These are phyloP conservation scores for Penaeus monodon DNA, from an alignment of 2,888 invertebrate species.

Conservation along the genomic window DNA sequence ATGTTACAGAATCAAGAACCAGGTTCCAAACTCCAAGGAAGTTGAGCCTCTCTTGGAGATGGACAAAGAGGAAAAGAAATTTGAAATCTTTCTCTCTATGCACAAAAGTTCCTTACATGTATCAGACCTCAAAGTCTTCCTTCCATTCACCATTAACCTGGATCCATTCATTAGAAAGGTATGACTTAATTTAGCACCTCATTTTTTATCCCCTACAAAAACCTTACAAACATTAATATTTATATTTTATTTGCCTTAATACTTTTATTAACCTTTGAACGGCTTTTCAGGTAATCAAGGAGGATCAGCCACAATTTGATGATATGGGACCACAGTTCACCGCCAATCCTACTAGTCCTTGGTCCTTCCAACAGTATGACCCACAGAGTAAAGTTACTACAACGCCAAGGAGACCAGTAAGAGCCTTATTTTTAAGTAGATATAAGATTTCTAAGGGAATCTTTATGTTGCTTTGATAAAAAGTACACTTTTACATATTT, in stretches of 20 bases:
- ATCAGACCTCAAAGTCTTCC: slow-evolving; percentile 86
- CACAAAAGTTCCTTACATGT: slow-evolving; percentile 73
- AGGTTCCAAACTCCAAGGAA: slow-evolving; percentile 85
- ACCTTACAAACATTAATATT: not conserved
- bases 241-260: not conserved
- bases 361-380: slow-evolving; percentile 64
- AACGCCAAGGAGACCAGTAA: slow-evolving; percentile 66
- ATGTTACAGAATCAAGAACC: slow-evolving; percentile 57
- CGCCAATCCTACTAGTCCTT: slow-evolving; percentile 65
- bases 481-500: not conserved
- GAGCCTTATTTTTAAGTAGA: slow-evolving; percentile 65
- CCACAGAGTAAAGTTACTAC: slow-evolving; percentile 60
- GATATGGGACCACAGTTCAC: slow-evolving; percentile 72
- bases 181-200: slow-evolving; percentile 71
- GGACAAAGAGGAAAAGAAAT: slow-evolving; percentile 93
- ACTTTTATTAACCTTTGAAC: not conserved
- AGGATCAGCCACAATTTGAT: slow-evolving; percentile 80
- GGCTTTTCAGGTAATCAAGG: slow-evolving; percentile 69
- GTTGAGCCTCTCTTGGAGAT: slow-evolving; percentile 89
- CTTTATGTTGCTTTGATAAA: not conserved
- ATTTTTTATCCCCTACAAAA: too few species aligned
- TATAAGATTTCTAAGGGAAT: not conserved
- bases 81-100: slow-evolving; percentile 91
- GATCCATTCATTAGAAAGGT: slow-evolving; percentile 98
- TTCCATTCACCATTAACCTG: slow-evolving; percentile 97